Percentiles rank a stretch among this genome's conserved stretches.
These are phyloP conservation scores for Melopsittacus undulatus DNA, from an alignment of 2,797 vertebrate genomes.

Conservation along the genomic window DNA sequence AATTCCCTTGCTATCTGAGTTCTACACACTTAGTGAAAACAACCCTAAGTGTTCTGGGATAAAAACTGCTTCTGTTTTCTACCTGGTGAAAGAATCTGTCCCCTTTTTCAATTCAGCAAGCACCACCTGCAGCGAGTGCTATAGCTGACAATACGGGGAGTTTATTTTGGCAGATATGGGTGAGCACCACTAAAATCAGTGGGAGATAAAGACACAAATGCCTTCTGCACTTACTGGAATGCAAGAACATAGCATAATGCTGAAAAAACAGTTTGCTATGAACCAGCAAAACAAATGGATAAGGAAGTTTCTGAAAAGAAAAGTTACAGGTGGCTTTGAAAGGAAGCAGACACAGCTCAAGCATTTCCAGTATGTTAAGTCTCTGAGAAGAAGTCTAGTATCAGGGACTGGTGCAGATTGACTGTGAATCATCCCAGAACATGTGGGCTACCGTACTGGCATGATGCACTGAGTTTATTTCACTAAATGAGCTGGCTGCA, in stretches of 20 bases:
- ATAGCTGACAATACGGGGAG: rapidly evolving
- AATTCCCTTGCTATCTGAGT: neutral
- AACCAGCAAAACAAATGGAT: neutral
- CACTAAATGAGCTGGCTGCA: neutral
- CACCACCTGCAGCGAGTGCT: neutral
- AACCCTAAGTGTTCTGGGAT: neutral
- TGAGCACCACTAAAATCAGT: neutral
- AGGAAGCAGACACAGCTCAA: neutral
- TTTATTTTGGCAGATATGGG: neutral
- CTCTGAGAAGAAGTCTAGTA: neutral
- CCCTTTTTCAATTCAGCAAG: neutral
- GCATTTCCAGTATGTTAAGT: neutral
- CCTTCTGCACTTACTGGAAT: neutral
- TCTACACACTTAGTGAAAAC: neutral
- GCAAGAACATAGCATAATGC: neutral
- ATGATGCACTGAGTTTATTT: neutral
- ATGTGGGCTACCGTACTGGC: neutral
- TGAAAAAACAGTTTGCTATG: neutral
- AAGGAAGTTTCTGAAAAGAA: neutral
- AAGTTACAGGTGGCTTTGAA: constrained; percentile 14
- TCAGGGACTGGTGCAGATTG: neutral
- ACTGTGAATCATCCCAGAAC: neutral
- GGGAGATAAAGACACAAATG: neutral
- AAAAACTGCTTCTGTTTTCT: neutral
- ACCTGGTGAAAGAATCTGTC: neutral